Conservation (phyloP, 2,113 vertebrate genomes). For the Rutilus rutilus region DNA sequence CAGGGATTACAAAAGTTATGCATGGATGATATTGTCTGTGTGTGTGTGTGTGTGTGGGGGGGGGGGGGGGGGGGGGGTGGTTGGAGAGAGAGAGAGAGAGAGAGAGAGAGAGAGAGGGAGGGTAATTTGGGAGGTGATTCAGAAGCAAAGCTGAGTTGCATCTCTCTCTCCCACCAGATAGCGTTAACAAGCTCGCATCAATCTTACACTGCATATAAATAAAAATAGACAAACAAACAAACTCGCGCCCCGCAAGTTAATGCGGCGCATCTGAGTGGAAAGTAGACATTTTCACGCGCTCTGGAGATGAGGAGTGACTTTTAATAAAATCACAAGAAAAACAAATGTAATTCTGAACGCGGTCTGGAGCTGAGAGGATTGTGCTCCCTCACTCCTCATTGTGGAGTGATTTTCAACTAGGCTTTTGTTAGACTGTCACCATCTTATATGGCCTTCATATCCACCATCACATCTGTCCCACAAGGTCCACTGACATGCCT, state of each 20-base stretch:
- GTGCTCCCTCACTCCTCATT: constrained; percentile 62
- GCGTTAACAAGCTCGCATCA: constrained; percentile 96
- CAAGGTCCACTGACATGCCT: background rate
- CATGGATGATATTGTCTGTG: constrained; percentile 11
- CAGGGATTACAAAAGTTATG: background rate
- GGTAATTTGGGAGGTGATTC: constrained; percentile 83
- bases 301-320: constrained; percentile 95
- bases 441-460: constrained; percentile 63
- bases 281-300: constrained; percentile 97
- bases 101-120: background rate
- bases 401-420: constrained; percentile 48
- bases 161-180: constrained; percentile 82
- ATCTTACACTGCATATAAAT: constrained; percentile 93
- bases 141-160: constrained; percentile 81
- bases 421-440: constrained; percentile 59
- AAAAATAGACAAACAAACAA: constrained; percentile 97
- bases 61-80: no score
- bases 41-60: no score
- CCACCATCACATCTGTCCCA: constrained; percentile 26
- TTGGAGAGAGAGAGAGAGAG: constrained; percentile 9
- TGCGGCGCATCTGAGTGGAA: constrained; percentile 98
- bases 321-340: constrained; percentile 98
- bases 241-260: constrained; percentile 94
- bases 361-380: constrained; percentile 83
- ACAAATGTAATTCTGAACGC: constrained; percentile 98